Evolutionary conservation across 2,888 invertebrate species (phyloP), one percentile per base, ranked within the genome.

Genomic region (Apodemia zela): DNA sequence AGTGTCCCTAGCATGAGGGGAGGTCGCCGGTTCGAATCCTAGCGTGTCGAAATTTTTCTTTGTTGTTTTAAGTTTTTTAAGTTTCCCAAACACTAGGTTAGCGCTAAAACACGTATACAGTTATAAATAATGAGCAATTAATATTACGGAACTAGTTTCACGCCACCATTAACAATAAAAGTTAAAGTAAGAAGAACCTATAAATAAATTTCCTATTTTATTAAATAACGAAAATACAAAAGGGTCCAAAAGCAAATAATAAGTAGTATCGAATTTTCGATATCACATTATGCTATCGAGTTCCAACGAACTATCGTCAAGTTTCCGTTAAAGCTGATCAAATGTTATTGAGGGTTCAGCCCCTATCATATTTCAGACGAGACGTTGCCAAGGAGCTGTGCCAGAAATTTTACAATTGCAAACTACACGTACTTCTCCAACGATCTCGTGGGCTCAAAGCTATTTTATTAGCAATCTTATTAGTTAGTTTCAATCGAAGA

Each of bases 361-460:
- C 64, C 62, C 66, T 64, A 69, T 70, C 65, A 70, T 70, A 70
- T 69, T 71, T 69, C 63, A 67, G 54, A 54, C 54, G 54, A 67
- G 65, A 62, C 49, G 68, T 64, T 67, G 71, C 69, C 69, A 68
- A 67, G 68, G 63, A 67, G 67, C 64, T 65, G 58, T 70, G 72
- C 69, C 71, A 71, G 72, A 64, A 66, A 69, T 68, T 69, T 70
- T 67, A 68, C 69, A 68, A 69, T 67, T 67, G 65, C 66, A 67
- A 71, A 69, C 67, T 68, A 67, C 66, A 67, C 64, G 70, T 67
- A 62, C 66, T 67, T 65, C 61, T 66, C 66, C 45, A 49, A 59
- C 63, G 64, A 66, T 65, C 59, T 62, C 51, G 59, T 57, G 45
- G 47, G 47, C 49, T 62, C 45, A 10, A 59, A 47, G 47, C 59